Evolutionary conservation across 1,140 invertebrate species (phyloP), one percentile per base, ranked within the genome.

Genomic region (Hyphantria cunea): DNA sequence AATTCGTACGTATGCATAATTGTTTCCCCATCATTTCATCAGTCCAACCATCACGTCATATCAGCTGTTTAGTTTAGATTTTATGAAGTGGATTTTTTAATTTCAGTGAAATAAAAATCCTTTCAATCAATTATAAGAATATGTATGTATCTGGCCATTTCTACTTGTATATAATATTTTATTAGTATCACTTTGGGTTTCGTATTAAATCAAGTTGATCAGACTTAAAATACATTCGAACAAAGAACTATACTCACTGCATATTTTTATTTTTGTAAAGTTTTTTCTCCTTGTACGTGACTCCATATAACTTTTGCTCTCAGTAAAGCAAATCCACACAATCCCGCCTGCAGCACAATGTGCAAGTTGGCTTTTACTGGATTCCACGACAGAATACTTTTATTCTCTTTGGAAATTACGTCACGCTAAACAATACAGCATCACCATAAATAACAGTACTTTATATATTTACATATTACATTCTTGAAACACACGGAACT

Each of bases 381-480:
- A 52, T 52, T 53, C 34, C 33, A 50, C 41, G 15, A 39, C 8
- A 7, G 12, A 33, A 39, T 14, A 44, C 47, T 53, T 53, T 47
- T 47, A 44, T 53, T 62, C 39, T 39, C 31, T 34, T 41, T 47
- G 32, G 31, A 32, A 56, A 59, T 59, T 49, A 48, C 47, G 55
- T 48, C 44, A 48, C 55, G 47, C 50, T 25, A 60, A 60, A 60
- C 47, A 60, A 60, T 33, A 44, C 48, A 51, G 13, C 15, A 60
- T 60, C 55, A 49, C 45, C 47, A 51, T 60, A 51, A 44, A 58
- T 48, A 56, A 56, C 44, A 15, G 44, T 56, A 58, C 55, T 5
- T 58, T 39, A 41, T 41, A 39, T 58, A 58, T 58, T 58, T 49
- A 49, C 55, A 58, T 58, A 58, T 49, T 47, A 56, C 53, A 45